Conservation (phyloP, 2,888 invertebrate species). For the Sabatieria punctata region DNA sequence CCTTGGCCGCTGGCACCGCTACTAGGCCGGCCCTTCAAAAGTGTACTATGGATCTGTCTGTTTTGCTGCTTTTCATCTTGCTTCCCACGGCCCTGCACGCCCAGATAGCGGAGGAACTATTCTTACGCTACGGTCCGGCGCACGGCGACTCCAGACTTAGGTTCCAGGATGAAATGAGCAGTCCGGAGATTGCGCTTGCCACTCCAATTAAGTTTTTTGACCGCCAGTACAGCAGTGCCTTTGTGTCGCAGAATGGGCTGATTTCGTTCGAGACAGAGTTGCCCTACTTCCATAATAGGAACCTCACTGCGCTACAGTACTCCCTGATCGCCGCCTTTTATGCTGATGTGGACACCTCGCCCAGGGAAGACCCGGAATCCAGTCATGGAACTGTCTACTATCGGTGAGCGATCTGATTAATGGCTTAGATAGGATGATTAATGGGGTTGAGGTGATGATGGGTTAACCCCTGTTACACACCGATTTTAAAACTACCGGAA, state of each 20-base stretch:
- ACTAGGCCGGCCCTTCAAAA: too few relatives aligned
- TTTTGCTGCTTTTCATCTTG: too few relatives aligned
- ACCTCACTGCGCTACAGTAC: slow-evolving; percentile 13
- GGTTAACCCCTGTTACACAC: too few relatives aligned
- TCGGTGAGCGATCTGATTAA: slow-evolving; percentile 30
- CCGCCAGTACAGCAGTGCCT: not conserved
- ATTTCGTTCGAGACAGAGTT: slow-evolving; percentile 13
- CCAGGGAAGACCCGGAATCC: slow-evolving; percentile 25
- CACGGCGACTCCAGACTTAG: not conserved
- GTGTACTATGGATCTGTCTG: too few relatives aligned
- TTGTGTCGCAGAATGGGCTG: slow-evolving; percentile 12
- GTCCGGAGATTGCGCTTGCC: not conserved
- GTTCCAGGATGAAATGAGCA: not conserved
- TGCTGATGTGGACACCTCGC: slow-evolving; percentile 66
- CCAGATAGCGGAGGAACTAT: too few relatives aligned
- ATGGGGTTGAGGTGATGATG: not conserved
- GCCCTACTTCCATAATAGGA: slow-evolving; percentile 8
- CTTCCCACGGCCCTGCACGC: too few relatives aligned
- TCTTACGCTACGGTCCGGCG: too few relatives aligned
- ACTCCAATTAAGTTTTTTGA: slow-evolving; percentile 1
- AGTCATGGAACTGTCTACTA: slow-evolving; percentile 51
- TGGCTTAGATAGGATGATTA: not conserved
- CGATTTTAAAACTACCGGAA: too few relatives aligned
- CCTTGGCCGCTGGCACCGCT: too few relatives aligned
- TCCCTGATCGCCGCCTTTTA: slow-evolving; percentile 83